Evolutionary conservation across 37 sponge, comb jelly and placozoan species (phyloP).

Genomic region (Chondrosia reniformis): DNA sequence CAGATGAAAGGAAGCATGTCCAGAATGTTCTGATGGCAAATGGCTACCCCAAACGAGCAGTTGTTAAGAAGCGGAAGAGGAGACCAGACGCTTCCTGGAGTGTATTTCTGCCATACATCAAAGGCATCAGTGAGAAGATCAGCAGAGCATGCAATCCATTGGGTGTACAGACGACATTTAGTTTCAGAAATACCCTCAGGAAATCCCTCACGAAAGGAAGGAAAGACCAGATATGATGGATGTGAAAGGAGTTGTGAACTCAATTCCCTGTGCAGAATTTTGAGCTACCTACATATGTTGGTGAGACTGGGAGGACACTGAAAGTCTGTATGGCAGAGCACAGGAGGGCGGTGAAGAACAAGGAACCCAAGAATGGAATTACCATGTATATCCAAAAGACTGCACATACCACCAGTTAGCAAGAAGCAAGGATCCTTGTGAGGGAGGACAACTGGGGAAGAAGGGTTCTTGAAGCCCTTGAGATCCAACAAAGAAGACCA

Average conservation of each 20-base stretch:
- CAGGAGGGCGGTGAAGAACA: conserved; percentile 6
- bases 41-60: conserved; percentile 23
- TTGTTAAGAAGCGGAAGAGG: background rate
- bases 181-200: background rate
- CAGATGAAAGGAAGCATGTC: background rate
- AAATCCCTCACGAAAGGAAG: background rate
- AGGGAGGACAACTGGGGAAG: too few species aligned
- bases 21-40: conserved; percentile 1
- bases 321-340: conserved; percentile 25
- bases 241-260: conserved; percentile 15
- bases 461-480: too few species aligned
- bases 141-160: background rate
- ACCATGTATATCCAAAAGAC: too few species aligned
- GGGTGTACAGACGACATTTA: background rate
- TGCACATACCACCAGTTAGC: too few species aligned
- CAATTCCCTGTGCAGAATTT: conserved; percentile 13
- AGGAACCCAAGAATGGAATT: conserved; percentile 17
- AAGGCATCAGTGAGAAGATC: background rate
- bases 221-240: background rate
- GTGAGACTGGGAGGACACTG: conserved; percentile 38
- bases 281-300: background rate
- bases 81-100: background rate
- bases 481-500: too few species aligned
- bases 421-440: too few species aligned
- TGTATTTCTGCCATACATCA: background rate